Percentiles rank a stretch among this genome's conserved stretches.
Evolutionary conservation across 2,797 vertebrate species (phyloP).

Genomic region (Enteromius anoplus): DNA sequence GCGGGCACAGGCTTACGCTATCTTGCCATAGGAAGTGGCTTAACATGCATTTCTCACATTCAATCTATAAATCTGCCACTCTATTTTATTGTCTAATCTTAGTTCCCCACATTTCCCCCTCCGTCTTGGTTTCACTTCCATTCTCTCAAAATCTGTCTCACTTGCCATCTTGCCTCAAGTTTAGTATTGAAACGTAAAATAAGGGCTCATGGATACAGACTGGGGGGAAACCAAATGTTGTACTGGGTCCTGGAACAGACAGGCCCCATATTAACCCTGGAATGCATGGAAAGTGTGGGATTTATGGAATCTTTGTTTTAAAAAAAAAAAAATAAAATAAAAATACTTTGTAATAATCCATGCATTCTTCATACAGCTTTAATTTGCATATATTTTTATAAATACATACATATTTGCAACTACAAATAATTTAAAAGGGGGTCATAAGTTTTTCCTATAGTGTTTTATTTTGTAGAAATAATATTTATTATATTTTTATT

Average conservation of each 20-base stretch:
- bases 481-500: not conserved
- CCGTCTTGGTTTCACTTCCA: slow-evolving; percentile 24
- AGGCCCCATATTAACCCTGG: not conserved
- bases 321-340: too few species aligned
- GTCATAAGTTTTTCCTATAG: not conserved
- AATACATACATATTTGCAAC: not conserved
- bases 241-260: not conserved
- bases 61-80: slow-evolving; percentile 71
- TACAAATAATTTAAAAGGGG: not conserved
- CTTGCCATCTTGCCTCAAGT: slow-evolving; percentile 23
- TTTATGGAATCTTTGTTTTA: not conserved
- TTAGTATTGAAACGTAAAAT: not conserved
- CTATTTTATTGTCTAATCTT: slow-evolving; percentile 54
- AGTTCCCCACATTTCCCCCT: slow-evolving; percentile 21
- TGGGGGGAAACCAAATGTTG: not conserved
- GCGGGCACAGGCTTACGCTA: slow-evolving; percentile 52
- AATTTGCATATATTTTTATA: not conserved
- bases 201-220: not conserved
- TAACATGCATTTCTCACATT: slow-evolving; percentile 67
- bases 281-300: not conserved
- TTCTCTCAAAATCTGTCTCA: not conserved
- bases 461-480: not conserved
- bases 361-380: not conserved
- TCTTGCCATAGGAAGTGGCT: slow-evolving; percentile 69
- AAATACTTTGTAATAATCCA: not conserved